Evolutionary conservation across 2,888 invertebrate species (phyloP), one percentile per base, ranked within the genome.

Genomic region (Megaustenia siamemsis): DNA sequence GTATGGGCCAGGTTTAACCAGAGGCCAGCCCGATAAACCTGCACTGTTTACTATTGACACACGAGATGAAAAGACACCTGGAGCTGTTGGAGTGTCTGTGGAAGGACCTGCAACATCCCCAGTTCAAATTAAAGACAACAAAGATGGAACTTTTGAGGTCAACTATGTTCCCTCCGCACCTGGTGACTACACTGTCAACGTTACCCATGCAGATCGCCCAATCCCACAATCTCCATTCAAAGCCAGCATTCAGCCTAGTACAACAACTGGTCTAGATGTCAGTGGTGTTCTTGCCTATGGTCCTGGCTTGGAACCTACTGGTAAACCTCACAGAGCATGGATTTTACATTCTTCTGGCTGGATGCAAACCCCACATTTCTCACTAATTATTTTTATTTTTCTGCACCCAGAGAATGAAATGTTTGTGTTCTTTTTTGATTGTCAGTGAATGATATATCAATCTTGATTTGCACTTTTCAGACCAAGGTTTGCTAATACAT

Each of bases 41-140:
- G 71, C 71, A n/a, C n/a, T 71, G 43, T 97, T 97, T 92, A 95
- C 96, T 91, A 97, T 97, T 88, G 97, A 97, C 93, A 97, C 97
- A 0, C 95, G 97, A 82, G 96, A 96, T 49, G 97, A 96, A 1
- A 97, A 97, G 2, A 96, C 96, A 2, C 96, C 96, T 90, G 93
- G 92, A 12, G 92, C 91, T 28, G 89, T 94, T 15, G 93, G 93
- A 24, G 92, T 94, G 24, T 91, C 93, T 45, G 90, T 93, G n/a
- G 93, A 94, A 86, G 94, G 94, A 24, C 94, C 94, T 8, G 89
- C 90, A 24, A 93, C 94, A 88, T 92, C 94, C 38, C 92, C 91
- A 88, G 93, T 94, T 69, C 92, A 94, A 38, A 93, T 92, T 86
- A 88, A 90, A 82, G 93, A 15, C 71, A 71, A 71, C 28, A 24